Conservation (phyloP, 2,113 vertebrate genomes). For the Microtus richardsoni region DNA sequence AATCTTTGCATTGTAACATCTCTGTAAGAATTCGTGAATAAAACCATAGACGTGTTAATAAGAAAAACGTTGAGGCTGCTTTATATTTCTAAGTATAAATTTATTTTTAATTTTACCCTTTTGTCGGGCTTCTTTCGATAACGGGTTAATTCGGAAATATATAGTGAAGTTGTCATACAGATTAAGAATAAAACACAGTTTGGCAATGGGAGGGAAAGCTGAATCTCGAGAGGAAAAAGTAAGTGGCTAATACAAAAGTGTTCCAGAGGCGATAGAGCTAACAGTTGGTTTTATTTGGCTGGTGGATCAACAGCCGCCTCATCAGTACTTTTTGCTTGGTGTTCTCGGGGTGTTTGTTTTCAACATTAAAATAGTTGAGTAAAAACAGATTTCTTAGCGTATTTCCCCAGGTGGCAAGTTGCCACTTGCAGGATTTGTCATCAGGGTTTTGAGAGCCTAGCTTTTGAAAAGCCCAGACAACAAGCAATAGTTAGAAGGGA, state of each 20-base stretch:
- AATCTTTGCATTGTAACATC: background rate
- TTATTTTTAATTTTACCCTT: background rate
- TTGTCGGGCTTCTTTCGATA: background rate
- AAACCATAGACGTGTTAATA: background rate
- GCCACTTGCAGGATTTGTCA: background rate
- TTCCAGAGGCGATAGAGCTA: background rate
- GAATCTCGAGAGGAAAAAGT: background rate
- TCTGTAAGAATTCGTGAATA: background rate
- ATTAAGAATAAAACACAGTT: background rate
- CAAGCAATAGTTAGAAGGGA: background rate
- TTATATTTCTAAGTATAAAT: background rate
- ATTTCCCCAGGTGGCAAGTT: background rate
- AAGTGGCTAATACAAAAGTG: background rate
- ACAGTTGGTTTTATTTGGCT: background rate
- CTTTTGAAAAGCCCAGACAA: background rate
- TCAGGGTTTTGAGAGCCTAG: background rate
- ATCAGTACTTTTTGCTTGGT: background rate
- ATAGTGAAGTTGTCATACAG: background rate
- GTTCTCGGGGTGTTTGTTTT: background rate
- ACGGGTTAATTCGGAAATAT: conserved; percentile 26
- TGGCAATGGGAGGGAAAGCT: background rate
- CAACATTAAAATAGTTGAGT: background rate
- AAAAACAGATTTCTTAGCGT: background rate
- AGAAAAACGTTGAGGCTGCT: background rate
- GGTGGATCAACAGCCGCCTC: background rate